phyloP scores from a whole-genome alignment of 2,797 vertebrate genomes.

The Gallinago solitaria region DNA sequence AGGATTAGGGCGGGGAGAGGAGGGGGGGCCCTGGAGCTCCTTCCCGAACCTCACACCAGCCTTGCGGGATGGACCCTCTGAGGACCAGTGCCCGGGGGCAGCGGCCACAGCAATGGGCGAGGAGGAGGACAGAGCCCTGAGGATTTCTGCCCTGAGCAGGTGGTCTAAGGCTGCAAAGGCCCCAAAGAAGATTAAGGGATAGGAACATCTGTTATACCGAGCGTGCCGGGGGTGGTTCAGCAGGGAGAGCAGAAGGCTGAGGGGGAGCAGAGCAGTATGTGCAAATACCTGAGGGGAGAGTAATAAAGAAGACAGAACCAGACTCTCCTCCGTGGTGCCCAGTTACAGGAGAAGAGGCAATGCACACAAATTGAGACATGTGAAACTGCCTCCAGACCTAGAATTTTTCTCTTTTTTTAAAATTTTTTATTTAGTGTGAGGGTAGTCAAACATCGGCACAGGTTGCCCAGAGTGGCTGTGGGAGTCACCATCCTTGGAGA shows the following conservation, averaged over 20 bases:
- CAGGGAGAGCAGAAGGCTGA: neutral
- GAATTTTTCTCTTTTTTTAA: too few species aligned
- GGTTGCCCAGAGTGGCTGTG: neutral
- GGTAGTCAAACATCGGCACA: neutral
- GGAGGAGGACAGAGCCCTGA: neutral
- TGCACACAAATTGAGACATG: rapidly evolving
- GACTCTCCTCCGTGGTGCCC: rapidly evolving
- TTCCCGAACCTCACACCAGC: too few species aligned
- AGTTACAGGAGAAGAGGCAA: neutral
- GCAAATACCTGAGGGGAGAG: too few species aligned
- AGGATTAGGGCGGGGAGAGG: neutral
- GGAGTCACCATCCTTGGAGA: neutral
- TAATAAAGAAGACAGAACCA: rapidly evolving
- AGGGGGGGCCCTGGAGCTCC: neutral
- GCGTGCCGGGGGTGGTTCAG: rapidly evolving
- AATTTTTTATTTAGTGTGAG: neutral
- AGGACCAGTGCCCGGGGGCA: too few species aligned
- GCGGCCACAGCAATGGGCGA: too few species aligned
- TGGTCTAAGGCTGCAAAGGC: neutral
- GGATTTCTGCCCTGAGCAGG: neutral
- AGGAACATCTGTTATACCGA: neutral
- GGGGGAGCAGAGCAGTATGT: rapidly evolving
- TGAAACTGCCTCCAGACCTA: neutral
- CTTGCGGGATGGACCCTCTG: neutral
- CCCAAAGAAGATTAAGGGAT: constrained; percentile 28